Conservation (phyloP, 35 echinoderm and acorn worm species). For the Apostichopus japonicus region DNA sequence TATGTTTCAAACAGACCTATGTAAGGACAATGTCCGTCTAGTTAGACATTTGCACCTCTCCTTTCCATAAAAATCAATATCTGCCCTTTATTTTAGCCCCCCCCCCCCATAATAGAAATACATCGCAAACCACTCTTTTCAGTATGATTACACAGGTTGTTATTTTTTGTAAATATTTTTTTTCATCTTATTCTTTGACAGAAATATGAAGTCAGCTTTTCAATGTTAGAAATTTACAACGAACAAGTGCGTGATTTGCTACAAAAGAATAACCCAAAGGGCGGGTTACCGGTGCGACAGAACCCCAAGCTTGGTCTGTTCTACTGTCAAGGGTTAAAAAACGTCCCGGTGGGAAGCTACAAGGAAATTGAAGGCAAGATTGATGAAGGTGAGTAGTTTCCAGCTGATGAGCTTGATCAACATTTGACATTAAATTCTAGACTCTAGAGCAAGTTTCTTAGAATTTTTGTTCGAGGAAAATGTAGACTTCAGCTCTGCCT, state of each 20-base stretch:
- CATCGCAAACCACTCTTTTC: too few relatives aligned
- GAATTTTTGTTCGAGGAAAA: too few relatives aligned
- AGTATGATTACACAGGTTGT: background rate
- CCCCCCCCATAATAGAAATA: too few relatives aligned
- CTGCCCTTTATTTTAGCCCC: too few relatives aligned
- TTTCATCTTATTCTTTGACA: constrained; percentile 29
- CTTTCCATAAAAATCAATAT: too few relatives aligned
- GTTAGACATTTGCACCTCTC: too few relatives aligned
- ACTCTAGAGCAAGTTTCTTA: too few relatives aligned
- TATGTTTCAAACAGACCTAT: too few relatives aligned
- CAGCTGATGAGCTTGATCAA: too few relatives aligned
- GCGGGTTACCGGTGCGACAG: constrained; percentile 84
- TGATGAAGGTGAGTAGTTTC: constrained; percentile 77
- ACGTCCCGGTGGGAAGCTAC: constrained; percentile 94
- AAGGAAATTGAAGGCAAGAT: constrained; percentile 91
- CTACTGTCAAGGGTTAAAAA: constrained; percentile 88
- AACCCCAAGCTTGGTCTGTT: constrained; percentile 98
- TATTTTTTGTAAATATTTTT: background rate
- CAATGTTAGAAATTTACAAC: constrained; percentile 99
- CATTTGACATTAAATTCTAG: too few relatives aligned
- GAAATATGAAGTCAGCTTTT: constrained; percentile 99
- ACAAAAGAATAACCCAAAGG: constrained; percentile 96
- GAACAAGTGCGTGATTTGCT: constrained; percentile 96
- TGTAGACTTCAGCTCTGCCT: too few relatives aligned
- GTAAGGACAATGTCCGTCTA: too few relatives aligned